phyloP scores from a whole-genome alignment of 2,797 vertebrate genomes.

The Mus spretus region DNA sequence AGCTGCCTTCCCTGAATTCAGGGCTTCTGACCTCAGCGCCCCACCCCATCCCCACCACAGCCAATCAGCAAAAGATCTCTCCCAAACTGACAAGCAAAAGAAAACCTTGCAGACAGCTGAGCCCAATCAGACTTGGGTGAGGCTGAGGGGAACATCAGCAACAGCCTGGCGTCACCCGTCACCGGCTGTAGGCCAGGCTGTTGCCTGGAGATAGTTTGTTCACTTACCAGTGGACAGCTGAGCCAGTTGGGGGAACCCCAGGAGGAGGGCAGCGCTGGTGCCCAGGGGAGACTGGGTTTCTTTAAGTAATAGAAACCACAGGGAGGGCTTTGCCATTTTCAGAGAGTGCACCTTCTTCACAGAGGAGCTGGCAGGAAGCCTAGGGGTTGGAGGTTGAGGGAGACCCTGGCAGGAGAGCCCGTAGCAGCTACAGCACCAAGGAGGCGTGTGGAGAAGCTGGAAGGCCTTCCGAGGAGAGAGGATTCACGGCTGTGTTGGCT shows the following conservation, averaged over 20 bases:
- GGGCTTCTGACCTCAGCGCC: conserved; percentile 76
- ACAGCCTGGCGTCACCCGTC: conserved; percentile 82
- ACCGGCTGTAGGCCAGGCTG: conserved; percentile 83
- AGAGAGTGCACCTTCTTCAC: conserved; percentile 65
- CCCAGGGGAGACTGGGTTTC: conserved; percentile 68
- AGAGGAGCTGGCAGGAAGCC: conserved; percentile 17
- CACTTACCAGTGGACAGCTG: conserved; percentile 85
- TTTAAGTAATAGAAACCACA: conserved; percentile 73
- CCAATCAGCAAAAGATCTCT: conserved; percentile 71
- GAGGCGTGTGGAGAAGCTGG: conserved; percentile 30
- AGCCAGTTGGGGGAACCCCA: conserved; percentile 83
- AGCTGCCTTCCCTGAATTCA: conserved; percentile 81
- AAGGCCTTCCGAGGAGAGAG: conserved; percentile 46
- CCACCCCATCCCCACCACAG: not conserved
- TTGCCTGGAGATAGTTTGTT: conserved; percentile 87
- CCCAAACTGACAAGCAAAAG: conserved; percentile 83
- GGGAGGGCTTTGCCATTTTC: conserved; percentile 55
- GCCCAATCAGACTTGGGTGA: conserved; percentile 87
- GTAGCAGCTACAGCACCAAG: not conserved
- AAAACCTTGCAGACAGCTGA: conserved; percentile 66
- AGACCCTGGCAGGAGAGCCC: not conserved
- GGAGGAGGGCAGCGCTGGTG: not conserved
- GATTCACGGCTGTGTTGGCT: conserved; percentile 62
- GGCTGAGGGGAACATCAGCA: conserved; percentile 80
- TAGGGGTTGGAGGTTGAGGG: not conserved